Base-by-base conservation (phyloP, 2,888 invertebrate genomes). In the Aproaerema taeniolella region DNA sequence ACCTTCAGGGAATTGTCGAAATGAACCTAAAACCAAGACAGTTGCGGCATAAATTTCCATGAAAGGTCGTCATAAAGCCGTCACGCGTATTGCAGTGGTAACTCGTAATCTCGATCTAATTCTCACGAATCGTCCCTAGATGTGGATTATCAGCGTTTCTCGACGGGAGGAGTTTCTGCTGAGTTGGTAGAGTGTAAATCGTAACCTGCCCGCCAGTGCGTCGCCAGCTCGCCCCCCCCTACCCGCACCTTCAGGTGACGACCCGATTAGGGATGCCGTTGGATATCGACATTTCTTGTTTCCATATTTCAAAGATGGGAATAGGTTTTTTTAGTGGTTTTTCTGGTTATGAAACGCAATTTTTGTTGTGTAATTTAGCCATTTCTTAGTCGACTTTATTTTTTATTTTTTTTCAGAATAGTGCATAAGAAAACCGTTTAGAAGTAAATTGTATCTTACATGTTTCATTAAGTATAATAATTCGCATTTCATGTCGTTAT, bases 161-260 rank as follows among this genome's bases (percentile, higher is more conserved):
- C 71, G 70, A 69, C 69, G 72, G 68, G 69, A 70, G 67, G 68
- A 73, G 69, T 79, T 82, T 86, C 74, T 81, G 86, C 86, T 86
- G 86, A 86, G 76, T 77, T 71, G 67, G 82, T 79, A 67, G 85
- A 73, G 85, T 81, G 86, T 86, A 86, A 86, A 86, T 86, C 86
- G 83, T 83, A 86, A 86, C 86, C 86, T 86, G 86, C 83, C 85
- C 86, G 86, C 67, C 86, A 68, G 56, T 61, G 74, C 72, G 86
- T 67, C 86, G 86, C 86, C 86, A 61, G 55, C 66, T 58, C 67
- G 16, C 58, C 37, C 58, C 69, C 49, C 53, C 60, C 59, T 50
- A 53, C 72, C 50, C 67, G 42, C 66, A 65, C 55, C 72, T 50
- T 75, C 85, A 86, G 83, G 83, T 86, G 86, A 83, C 81, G 82